A percentile compares a stretch with the other conserved stretches of the same genome.
Conservation (phyloP, 2,113 vertebrate species). For the Chloropsis cyanopogon region DNA sequence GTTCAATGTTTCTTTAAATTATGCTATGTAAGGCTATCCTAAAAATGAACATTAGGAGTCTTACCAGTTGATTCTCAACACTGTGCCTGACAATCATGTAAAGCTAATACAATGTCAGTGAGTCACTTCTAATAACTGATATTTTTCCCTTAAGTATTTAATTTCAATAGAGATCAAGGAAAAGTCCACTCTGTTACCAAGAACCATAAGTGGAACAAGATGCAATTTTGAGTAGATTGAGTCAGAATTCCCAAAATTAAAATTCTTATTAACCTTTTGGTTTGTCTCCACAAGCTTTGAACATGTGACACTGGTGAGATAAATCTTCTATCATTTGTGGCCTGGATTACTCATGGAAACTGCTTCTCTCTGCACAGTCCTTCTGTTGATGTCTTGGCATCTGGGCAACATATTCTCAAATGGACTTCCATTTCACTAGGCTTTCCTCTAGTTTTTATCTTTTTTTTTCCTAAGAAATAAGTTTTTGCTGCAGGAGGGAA, state of each 20-base stretch:
- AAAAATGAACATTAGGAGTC: not conserved
- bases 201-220: not conserved
- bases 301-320: not conserved
- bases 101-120: not conserved
- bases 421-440: not conserved
- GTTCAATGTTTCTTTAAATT: not conserved
- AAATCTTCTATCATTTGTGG: not conserved
- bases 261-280: not conserved
- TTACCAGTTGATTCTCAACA: not conserved
- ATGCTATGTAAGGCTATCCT: not conserved
- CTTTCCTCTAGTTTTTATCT: not conserved
- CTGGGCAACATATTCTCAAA: not conserved
- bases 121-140: not conserved
- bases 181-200: not conserved
- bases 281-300: not conserved
- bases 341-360: not conserved
- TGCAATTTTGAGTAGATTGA: not conserved
- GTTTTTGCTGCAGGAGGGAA: fast-evolving
- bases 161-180: not conserved
- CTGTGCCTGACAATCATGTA: not conserved
- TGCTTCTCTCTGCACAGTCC: not conserved
- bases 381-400: not conserved
- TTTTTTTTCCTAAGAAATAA: not conserved
- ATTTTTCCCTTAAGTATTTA: not conserved
- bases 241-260: not conserved